Evolutionary conservation across 2,113 vertebrate genomes (phyloP).

Genomic region (Ptyas mucosa): DNA sequence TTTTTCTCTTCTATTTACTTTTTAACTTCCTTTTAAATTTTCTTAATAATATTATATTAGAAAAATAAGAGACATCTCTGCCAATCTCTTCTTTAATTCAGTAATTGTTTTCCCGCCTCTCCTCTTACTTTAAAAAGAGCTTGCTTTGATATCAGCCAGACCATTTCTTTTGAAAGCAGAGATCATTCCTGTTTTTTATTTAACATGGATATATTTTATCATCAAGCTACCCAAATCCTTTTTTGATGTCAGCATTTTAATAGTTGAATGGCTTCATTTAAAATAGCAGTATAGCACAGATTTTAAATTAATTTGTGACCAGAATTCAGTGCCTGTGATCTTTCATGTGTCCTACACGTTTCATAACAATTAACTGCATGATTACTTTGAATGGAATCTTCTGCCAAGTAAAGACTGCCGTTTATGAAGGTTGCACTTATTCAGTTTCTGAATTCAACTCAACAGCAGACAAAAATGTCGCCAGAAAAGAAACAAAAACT

Average conservation of each 20-base stretch:
- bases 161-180: background rate
- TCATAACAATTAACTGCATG: conserved; percentile 11
- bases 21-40: background rate
- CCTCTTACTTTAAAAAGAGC: background rate
- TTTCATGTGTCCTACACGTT: conserved; percentile 13
- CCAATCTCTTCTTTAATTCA: background rate
- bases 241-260: background rate
- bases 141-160: background rate
- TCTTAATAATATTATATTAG: background rate
- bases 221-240: background rate
- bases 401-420: background rate
- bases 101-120: background rate
- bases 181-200: background rate
- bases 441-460: background rate
- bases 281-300: background rate
- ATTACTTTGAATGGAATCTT: conserved; percentile 11
- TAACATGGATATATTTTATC: background rate
- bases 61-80: background rate
- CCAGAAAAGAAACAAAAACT: background rate
- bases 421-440: conserved; percentile 22
- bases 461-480: background rate
- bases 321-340: conserved; percentile 18
- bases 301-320: background rate
- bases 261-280: conserved; percentile 5
- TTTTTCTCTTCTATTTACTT: background rate